A percentile compares a stretch with the other conserved stretches of the same genome.
Evolutionary conservation across 2,113 vertebrate species (phyloP).

Genomic region (Melanerpes aurifrons): DNA sequence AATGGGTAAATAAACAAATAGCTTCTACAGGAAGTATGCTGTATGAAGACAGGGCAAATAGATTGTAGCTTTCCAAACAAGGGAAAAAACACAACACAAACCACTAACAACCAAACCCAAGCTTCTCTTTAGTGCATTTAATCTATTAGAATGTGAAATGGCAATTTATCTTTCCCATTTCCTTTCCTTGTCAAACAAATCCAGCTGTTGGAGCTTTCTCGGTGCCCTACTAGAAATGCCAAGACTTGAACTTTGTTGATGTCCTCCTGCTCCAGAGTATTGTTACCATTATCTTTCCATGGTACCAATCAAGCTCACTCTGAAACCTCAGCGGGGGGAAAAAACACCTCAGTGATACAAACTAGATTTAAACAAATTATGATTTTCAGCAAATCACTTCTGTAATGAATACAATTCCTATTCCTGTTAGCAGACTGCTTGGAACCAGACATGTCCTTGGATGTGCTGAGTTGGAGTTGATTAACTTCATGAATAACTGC

Average conservation of each 20-base stretch:
- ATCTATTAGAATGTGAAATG: constrained; percentile 53
- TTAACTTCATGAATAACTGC: background rate
- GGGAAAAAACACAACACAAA: background rate
- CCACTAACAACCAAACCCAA: background rate
- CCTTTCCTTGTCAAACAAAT: constrained; percentile 56
- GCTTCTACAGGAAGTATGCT: constrained; percentile 55
- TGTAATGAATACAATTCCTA: background rate
- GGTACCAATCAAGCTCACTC: background rate
- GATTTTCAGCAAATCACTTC: constrained; percentile 10
- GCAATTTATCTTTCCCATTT: constrained; percentile 59
- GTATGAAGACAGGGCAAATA: constrained; percentile 35
- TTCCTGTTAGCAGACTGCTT: background rate
- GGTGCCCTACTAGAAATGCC: constrained; percentile 1
- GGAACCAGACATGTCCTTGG: background rate
- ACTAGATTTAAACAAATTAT: background rate
- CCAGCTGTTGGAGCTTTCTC: constrained; percentile 57
- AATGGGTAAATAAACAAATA: constrained; percentile 66
- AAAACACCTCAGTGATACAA: background rate
- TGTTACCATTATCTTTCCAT: background rate
- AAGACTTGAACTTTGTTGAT: background rate
- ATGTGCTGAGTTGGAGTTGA: background rate
- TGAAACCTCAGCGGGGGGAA: background rate
- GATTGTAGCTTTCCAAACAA: constrained; percentile 51
- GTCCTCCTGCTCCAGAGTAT: background rate
- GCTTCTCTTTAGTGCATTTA: constrained; percentile 25